Evolutionary conservation across 1,140 invertebrate genomes (phyloP).

Genomic region (Linepithema humile): DNA sequence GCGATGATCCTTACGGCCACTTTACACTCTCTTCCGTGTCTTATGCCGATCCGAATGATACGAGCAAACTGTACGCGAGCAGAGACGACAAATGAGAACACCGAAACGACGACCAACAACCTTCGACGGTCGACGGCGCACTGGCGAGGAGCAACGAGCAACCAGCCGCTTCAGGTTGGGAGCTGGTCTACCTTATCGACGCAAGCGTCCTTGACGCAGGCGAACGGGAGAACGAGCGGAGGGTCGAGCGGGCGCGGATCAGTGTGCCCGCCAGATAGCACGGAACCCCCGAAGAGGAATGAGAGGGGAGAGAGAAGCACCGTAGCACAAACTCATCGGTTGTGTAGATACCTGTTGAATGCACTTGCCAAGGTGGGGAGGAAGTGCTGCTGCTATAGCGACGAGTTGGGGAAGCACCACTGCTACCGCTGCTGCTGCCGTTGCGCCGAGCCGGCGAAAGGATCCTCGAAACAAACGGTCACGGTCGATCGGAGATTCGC

Average conservation of each 20-base stretch:
- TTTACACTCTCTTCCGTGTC: not conserved
- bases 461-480: constrained; percentile 55
- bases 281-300: constrained; percentile 17
- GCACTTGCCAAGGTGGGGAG: constrained; percentile 27
- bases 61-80: not conserved
- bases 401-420: constrained; percentile 7
- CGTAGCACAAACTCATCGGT: constrained; percentile 60
- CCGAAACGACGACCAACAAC: constrained; percentile 52
- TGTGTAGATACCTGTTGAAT: constrained; percentile 66
- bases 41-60: not conserved
- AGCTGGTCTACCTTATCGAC: constrained; percentile 54
- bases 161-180: constrained; percentile 14
- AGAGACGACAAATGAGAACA: not conserved
- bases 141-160: constrained; percentile 38
- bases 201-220: constrained; percentile 41
- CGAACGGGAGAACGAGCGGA: not conserved
- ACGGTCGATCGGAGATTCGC: constrained; percentile 46
- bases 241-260: constrained; percentile 16
- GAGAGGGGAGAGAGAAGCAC: not conserved
- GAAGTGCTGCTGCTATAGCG: constrained; percentile 24
- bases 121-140: constrained; percentile 62
- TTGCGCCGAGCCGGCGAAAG: constrained; percentile 17
- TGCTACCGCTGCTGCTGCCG: not conserved
- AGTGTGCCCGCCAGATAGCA: not conserved
- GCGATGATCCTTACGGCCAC: constrained; percentile 16